Conservation (phyloP, 2,888 invertebrate species). For the Ennomos fuscantarius region DNA sequence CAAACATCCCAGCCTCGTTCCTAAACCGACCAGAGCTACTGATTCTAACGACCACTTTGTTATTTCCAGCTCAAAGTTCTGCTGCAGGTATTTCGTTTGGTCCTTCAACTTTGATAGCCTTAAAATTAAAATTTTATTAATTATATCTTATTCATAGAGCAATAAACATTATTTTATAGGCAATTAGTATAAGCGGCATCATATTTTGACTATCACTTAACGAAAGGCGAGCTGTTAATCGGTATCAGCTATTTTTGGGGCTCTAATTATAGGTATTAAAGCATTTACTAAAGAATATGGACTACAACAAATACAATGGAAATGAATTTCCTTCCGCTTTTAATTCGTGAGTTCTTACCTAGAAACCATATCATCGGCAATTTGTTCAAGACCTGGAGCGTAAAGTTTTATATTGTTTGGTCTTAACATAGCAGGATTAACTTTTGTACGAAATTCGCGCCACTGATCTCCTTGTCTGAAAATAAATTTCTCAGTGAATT, state of each 20-base stretch:
- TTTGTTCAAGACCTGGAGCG: slow-evolving; percentile 74
- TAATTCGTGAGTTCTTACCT: slow-evolving; percentile 49
- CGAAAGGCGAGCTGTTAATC: too few relatives aligned
- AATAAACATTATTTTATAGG: too few relatives aligned
- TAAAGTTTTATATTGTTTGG: slow-evolving; percentile 85
- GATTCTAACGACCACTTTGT: slow-evolving; percentile 88
- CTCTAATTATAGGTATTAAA: too few relatives aligned
- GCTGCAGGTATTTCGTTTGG: slow-evolving; percentile 50
- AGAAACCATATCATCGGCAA: slow-evolving; percentile 70
- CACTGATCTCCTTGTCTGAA: slow-evolving; percentile 87
- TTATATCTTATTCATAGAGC: too few relatives aligned
- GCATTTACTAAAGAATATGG: background rate
- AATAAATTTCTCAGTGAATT: slow-evolving; percentile 8
- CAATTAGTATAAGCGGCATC: too few relatives aligned
- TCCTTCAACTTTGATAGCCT: slow-evolving; percentile 64
- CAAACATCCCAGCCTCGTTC: slow-evolving; percentile 67
- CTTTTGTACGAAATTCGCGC: slow-evolving; percentile 87
- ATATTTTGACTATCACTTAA: too few relatives aligned
- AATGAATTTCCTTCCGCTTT: too few relatives aligned
- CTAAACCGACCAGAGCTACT: slow-evolving; percentile 66
- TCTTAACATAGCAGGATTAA: slow-evolving; percentile 88
- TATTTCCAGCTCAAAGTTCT: slow-evolving; percentile 81
- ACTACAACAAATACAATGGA: too few relatives aligned
- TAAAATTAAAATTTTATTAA: slow-evolving; percentile 29
- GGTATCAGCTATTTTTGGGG: background rate